These are phyloP conservation scores for Centruroides sculpturatus DNA, from an alignment of 1,140 invertebrate genomes.

Conservation along the genomic window DNA sequence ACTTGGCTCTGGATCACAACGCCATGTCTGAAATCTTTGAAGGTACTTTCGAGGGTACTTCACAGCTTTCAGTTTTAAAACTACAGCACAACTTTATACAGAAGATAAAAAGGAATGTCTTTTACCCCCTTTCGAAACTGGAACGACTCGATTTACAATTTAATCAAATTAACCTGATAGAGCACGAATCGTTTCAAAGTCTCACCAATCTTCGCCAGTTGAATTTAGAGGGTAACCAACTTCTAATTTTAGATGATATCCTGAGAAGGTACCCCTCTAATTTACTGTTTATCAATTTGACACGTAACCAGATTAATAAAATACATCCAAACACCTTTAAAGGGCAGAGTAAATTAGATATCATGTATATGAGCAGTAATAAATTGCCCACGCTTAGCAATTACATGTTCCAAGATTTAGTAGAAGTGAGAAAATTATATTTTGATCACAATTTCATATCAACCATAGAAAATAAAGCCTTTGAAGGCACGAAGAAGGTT, in stretches of 20 bases:
- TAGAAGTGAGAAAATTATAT: constrained; percentile 57
- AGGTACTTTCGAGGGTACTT: constrained; percentile 55
- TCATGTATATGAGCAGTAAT: constrained; percentile 74
- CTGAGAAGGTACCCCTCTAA: constrained; percentile 49
- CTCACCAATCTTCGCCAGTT: constrained; percentile 70
- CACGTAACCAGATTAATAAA: constrained; percentile 60
- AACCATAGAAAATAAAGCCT: constrained; percentile 60
- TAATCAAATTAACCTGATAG: constrained; percentile 63
- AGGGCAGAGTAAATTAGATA: constrained; percentile 61
- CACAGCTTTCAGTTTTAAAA: constrained; percentile 56
- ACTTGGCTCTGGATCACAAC: constrained; percentile 80
- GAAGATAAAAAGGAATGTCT: constrained; percentile 56
- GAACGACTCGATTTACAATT: constrained; percentile 78
- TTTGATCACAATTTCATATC: constrained; percentile 66
- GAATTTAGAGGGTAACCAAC: constrained; percentile 68
- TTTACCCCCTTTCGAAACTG: constrained; percentile 58
- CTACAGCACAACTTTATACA: constrained; percentile 68
- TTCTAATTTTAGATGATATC: constrained; percentile 58
- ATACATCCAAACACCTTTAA: constrained; percentile 62
- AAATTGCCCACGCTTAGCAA: constrained; percentile 54
- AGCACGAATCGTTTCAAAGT: constrained; percentile 63
- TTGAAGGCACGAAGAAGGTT: constrained; percentile 53
- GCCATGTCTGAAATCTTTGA: constrained; percentile 60
- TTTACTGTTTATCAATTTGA: constrained; percentile 70
- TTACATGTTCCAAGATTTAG: constrained; percentile 54